A percentile compares a stretch with the other conserved stretches of the same genome.
These are phyloP conservation scores for Eulemur mongoz DNA, from an alignment of 2,797 vertebrate species.

Conservation along the genomic window DNA sequence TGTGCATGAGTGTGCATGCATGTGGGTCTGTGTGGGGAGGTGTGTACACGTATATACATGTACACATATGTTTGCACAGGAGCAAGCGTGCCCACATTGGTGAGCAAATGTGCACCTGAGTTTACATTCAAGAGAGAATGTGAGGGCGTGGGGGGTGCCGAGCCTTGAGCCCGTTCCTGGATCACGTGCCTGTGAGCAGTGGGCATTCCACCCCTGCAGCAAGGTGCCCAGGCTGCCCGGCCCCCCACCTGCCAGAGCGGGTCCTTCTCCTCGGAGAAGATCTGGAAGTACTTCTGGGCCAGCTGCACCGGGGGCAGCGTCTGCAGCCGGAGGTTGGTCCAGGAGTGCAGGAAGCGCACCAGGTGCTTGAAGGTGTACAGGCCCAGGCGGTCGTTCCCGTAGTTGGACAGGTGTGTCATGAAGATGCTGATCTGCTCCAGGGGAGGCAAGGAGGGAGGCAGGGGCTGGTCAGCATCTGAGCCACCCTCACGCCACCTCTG, in stretches of 20 bases:
- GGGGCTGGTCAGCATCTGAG: background rate
- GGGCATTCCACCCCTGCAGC: background rate
- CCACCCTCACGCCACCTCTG: background rate
- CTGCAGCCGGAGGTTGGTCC: constrained; percentile 98
- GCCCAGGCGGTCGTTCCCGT: constrained; percentile 97
- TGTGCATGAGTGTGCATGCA: background rate
- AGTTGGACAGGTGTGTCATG: constrained; percentile 99
- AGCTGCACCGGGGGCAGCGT: constrained; percentile 95
- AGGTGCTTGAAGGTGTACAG: constrained; percentile 98
- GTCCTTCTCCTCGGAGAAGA: constrained; percentile 97
- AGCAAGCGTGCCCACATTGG: background rate
- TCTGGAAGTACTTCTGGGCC: constrained; percentile 98
- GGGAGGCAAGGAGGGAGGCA: background rate
- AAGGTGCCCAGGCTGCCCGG: background rate
- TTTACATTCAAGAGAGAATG: fast-evolving
- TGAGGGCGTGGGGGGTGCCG: fast-evolving
- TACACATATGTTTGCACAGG: fast-evolving
- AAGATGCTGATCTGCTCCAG: constrained; percentile 96
- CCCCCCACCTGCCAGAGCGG: constrained; percentile 95
- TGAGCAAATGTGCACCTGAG: background rate
- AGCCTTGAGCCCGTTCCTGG: background rate
- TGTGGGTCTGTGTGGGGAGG: background rate
- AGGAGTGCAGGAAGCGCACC: constrained; percentile 95
- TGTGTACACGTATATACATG: background rate
- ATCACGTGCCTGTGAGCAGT: background rate